phyloP scores from a whole-genome alignment of 2,888 invertebrate genomes.

The Hypena proboscidalis region DNA sequence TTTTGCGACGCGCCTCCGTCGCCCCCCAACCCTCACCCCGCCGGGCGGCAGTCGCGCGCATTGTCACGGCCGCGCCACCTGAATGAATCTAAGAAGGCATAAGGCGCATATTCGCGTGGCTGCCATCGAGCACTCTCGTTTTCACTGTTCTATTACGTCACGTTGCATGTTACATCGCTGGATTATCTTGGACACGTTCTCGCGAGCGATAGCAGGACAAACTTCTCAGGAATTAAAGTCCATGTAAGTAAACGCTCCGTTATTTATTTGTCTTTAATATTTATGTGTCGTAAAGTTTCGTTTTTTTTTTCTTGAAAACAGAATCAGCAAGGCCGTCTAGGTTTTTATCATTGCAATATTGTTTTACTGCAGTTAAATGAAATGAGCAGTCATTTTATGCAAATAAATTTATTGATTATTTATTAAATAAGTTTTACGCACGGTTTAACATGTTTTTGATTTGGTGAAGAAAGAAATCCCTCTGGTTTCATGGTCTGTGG shows the following conservation, averaged over 20 bases:
- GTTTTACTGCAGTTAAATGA: neutral
- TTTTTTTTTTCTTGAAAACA: neutral
- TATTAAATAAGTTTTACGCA: no score
- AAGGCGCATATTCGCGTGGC: slow-evolving; percentile 68
- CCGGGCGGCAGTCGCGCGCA: slow-evolving; percentile 60
- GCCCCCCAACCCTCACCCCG: slow-evolving; percentile 47
- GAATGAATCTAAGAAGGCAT: slow-evolving; percentile 68
- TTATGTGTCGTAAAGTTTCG: neutral
- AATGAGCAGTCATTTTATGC: no score
- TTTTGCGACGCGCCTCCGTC: slow-evolving; percentile 60
- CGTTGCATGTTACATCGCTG: slow-evolving; percentile 58
- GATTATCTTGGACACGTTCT: slow-evolving; percentile 57
- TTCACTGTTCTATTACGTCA: slow-evolving; percentile 74
- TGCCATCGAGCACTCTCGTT: slow-evolving; percentile 64
- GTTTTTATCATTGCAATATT: neutral
- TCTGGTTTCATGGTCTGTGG: no score
- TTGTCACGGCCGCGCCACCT: slow-evolving; percentile 72
- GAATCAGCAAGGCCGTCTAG: neutral
- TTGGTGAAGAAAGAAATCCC: no score
- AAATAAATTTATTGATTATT: no score
- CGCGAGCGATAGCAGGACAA: slow-evolving; percentile 39
- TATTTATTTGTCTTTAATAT: slow-evolving; percentile 13
- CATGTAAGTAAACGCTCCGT: slow-evolving; percentile 28
- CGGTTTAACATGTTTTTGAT: no score
- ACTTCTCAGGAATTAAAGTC: slow-evolving; percentile 35